Evolutionary conservation across 2,113 vertebrate genomes (phyloP).

Genomic region (Ctenodactylus gundi): DNA sequence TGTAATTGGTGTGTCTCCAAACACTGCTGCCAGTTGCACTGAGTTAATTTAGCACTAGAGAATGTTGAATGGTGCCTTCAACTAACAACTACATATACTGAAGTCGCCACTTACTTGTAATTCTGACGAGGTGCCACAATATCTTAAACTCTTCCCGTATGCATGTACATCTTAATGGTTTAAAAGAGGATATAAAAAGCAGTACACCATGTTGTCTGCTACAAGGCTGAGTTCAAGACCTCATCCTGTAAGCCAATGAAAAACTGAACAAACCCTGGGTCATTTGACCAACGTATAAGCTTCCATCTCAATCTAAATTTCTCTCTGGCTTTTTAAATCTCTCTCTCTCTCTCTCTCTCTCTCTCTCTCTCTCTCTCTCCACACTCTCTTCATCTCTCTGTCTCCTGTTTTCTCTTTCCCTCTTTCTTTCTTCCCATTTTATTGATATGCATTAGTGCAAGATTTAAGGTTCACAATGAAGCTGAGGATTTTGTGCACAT

Average conservation of each 20-base stretch:
- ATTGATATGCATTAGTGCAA: too few relatives aligned
- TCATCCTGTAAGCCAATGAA: not conserved
- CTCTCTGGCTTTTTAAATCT: not conserved
- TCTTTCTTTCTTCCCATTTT: too few relatives aligned
- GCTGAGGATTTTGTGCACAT: too few relatives aligned
- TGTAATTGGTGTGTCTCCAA: not conserved
- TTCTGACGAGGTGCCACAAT: not conserved
- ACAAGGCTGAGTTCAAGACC: not conserved
- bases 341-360: too few relatives aligned
- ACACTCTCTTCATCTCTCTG: too few relatives aligned
- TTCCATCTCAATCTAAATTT: not conserved
- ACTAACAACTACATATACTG: not conserved
- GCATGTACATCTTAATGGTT: not conserved
- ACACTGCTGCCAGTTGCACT: too few relatives aligned
- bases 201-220: not conserved
- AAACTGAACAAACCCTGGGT: not conserved
- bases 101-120: not conserved
- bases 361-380: too few relatives aligned
- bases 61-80: not conserved
- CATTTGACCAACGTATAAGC: not conserved
- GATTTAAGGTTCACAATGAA: too few relatives aligned
- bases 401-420: too few relatives aligned
- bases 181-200: not conserved
- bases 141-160: not conserved
- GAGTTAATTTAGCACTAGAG: not conserved